phyloP scores from a whole-genome alignment of 2,113 vertebrate genomes.

The Amia ocellicauda region DNA sequence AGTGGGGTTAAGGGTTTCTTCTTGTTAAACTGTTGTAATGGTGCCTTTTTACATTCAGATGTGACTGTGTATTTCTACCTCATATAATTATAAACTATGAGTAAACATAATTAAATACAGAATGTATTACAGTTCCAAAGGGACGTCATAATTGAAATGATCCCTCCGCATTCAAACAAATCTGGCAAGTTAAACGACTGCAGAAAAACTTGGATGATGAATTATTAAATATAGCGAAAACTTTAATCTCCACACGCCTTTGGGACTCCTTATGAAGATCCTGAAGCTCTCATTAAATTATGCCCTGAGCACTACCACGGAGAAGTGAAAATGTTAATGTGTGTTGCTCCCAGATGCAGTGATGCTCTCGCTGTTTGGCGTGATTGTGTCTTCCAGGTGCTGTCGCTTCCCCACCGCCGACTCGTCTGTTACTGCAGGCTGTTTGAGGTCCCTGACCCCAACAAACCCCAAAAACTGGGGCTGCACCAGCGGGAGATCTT shows the following conservation, averaged over 20 bases:
- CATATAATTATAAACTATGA: no score
- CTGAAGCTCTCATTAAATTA: no score
- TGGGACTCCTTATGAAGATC: not conserved
- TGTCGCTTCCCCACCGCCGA: slow-evolving; percentile 90
- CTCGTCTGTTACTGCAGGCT: slow-evolving; percentile 96
- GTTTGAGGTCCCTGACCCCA: slow-evolving; percentile 95
- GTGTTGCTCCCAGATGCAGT: not conserved
- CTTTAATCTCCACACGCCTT: not conserved
- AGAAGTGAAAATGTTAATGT: not conserved
- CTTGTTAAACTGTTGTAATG: no score
- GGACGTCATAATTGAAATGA: slow-evolving; percentile 1
- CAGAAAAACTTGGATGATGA: not conserved
- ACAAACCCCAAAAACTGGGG: slow-evolving; percentile 93
- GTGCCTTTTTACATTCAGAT: no score
- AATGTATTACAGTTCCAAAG: not conserved
- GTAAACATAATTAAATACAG: slow-evolving; percentile 6
- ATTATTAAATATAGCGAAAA: not conserved
- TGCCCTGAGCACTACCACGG: not conserved
- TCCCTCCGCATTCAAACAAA: slow-evolving; percentile 14
- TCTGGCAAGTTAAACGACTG: slow-evolving; percentile 9
- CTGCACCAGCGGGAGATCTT: slow-evolving; percentile 96
- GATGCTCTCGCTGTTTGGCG: not conserved
- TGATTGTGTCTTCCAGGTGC: slow-evolving; percentile 65
- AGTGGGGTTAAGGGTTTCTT: no score
- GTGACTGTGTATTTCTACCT: no score